Conservation (phyloP, 2,888 invertebrate genomes). For the Parnassius orleans region DNA sequence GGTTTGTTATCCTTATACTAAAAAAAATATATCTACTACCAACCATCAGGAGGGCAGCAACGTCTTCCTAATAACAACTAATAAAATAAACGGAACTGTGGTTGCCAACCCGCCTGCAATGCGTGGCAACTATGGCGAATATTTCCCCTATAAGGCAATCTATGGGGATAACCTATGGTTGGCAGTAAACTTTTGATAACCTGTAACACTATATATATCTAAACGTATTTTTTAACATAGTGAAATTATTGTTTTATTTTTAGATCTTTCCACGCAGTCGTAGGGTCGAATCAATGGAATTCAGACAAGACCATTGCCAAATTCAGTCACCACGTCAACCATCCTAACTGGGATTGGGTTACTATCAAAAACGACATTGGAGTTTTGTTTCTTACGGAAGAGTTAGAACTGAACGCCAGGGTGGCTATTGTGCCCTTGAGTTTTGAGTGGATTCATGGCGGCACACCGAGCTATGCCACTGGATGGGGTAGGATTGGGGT, state of each 20-base stretch:
- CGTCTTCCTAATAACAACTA: too few species aligned
- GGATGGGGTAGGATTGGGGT: conserved; percentile 47
- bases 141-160: too few species aligned
- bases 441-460: conserved; percentile 31
- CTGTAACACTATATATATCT: too few species aligned
- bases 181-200: too few species aligned
- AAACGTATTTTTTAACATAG: too few species aligned
- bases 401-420: conserved; percentile 28
- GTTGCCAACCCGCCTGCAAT: too few species aligned
- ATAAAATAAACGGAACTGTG: too few species aligned
- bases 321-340: conserved; percentile 36
- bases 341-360: conserved; percentile 38
- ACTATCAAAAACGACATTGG: conserved; percentile 46
- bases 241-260: not conserved
- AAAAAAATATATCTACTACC: too few species aligned
- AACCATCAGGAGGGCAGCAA: too few species aligned
- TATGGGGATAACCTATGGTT: too few species aligned
- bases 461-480: conserved; percentile 34
- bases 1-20: too few species aligned
- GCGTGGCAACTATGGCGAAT: too few species aligned
- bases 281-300: conserved; percentile 43
- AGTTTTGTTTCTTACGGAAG: conserved; percentile 28
- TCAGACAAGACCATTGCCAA: conserved; percentile 29
- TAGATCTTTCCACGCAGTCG: conserved; percentile 35
- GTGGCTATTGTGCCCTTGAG: conserved; percentile 33